Conservation (phyloP, 2,888 invertebrate species). For the Eilema sororculum region DNA sequence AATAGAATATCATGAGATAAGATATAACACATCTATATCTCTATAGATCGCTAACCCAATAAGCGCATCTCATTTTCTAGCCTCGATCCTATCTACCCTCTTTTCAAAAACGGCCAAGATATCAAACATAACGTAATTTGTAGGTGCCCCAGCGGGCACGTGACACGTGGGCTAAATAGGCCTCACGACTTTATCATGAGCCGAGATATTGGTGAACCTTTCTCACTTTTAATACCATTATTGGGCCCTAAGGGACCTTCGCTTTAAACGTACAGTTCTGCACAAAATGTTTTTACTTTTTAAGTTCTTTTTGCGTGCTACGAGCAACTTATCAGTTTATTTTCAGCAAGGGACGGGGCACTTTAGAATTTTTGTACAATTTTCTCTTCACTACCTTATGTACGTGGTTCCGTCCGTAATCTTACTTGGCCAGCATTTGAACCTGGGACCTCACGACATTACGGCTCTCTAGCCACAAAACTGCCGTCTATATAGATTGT, state of each 20-base stretch:
- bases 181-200: conserved; percentile 52
- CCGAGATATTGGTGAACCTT: conserved; percentile 43
- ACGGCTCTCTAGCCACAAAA: too few species aligned
- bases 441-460: too few species aligned
- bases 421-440: too few species aligned
- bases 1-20: neutral
- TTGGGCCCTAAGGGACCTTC: conserved; percentile 9
- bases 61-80: conserved; percentile 5
- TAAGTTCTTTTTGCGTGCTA: neutral
- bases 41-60: conserved; percentile 14
- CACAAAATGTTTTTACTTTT: neutral
- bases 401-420: neutral
- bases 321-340: neutral
- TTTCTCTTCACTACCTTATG: neutral
- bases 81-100: conserved; percentile 6
- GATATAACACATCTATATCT: neutral
- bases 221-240: conserved; percentile 26
- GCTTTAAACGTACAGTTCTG: neutral
- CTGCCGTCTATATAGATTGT: too few species aligned
- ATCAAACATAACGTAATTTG: conserved; percentile 32
- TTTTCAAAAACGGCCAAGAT: conserved; percentile 16
- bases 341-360: neutral
- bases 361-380: neutral
- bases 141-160: conserved; percentile 9
- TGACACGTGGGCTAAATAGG: conserved; percentile 45